Conservation (phyloP, 2,113 vertebrate genomes). For the Blennius ocellaris region DNA sequence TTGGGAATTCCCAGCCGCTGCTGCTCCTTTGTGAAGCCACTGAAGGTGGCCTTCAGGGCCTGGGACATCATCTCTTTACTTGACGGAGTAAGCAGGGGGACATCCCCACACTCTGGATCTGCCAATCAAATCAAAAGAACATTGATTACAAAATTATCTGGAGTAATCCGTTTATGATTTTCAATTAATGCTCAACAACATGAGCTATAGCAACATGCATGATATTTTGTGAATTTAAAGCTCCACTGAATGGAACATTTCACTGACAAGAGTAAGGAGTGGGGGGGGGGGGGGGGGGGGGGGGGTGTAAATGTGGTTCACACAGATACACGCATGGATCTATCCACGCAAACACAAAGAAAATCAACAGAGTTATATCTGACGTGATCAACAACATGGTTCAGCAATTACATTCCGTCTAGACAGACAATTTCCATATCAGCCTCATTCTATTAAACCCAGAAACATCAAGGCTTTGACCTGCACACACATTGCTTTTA, state of each 20-base stretch:
- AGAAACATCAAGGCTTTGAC: conserved; percentile 22
- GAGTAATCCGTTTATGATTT: background rate
- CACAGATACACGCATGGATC: background rate
- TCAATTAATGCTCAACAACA: conserved; percentile 15
- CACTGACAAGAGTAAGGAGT: conserved; percentile 9
- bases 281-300: conserved; percentile 6
- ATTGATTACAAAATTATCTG: background rate
- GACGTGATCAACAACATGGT: conserved; percentile 51
- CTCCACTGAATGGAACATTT: conserved; percentile 12
- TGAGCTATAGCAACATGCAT: conserved; percentile 3
- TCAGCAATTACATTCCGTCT: conserved; percentile 60
- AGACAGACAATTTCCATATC: conserved; percentile 55
- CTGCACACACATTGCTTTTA: background rate
- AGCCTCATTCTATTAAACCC: conserved; percentile 38
- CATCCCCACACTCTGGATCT: conserved; percentile 98
- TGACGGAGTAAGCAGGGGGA: conserved; percentile 95
- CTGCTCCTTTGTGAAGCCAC: conserved; percentile 96
- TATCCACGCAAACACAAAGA: conserved; percentile 4
- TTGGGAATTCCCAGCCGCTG: conserved; percentile 96
- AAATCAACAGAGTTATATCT: conserved; percentile 40
- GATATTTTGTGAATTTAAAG: conserved; percentile 23
- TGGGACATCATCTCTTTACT: conserved; percentile 99
- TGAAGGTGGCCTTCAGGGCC: conserved; percentile 96
- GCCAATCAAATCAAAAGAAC: conserved; percentile 55
- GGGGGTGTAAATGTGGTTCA: conserved; percentile 19